Percentiles rank a stretch among this genome's conserved stretches.
These are phyloP conservation scores for Bugula neritina DNA, from an alignment of 2,888 invertebrate species.

Conservation along the genomic window DNA sequence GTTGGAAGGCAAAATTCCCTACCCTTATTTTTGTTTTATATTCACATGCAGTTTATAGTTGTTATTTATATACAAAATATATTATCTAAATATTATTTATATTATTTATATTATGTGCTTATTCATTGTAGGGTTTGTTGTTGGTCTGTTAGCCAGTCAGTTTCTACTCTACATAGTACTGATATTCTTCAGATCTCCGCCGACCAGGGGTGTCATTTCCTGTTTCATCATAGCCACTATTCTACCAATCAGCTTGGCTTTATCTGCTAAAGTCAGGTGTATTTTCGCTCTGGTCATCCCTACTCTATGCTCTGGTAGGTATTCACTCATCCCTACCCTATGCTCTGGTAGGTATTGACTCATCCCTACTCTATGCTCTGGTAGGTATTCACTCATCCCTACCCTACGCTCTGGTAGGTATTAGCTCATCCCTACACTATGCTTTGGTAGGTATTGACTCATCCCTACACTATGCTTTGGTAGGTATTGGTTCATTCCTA, in stretches of 20 bases:
- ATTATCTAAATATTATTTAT: too few species aligned
- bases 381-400: neutral
- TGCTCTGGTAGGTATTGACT: too few species aligned
- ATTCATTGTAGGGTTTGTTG: slow-evolving; percentile 8
- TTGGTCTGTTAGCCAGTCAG: neutral
- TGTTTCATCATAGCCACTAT: neutral
- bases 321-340: neutral
- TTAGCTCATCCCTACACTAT: neutral
- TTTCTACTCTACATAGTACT: slow-evolving; percentile 10
- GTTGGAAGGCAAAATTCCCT: too few species aligned
- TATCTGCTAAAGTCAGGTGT: slow-evolving; percentile 3
- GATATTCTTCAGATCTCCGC: neutral
- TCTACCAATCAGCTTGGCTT: neutral
- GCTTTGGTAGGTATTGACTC: neutral
- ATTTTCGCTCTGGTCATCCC: neutral
- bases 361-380: neutral
- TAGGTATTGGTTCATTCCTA: too few species aligned
- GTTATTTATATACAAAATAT: too few species aligned
- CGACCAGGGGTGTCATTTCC: neutral
- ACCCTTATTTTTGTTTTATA: too few species aligned
- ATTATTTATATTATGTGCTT: too few species aligned
- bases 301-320: neutral
- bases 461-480: neutral
- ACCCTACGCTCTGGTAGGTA: too few species aligned
- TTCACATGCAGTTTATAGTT: too few species aligned